Base-by-base conservation (phyloP, 2,113 vertebrate species). In the Larimichthys crocea region DNA sequence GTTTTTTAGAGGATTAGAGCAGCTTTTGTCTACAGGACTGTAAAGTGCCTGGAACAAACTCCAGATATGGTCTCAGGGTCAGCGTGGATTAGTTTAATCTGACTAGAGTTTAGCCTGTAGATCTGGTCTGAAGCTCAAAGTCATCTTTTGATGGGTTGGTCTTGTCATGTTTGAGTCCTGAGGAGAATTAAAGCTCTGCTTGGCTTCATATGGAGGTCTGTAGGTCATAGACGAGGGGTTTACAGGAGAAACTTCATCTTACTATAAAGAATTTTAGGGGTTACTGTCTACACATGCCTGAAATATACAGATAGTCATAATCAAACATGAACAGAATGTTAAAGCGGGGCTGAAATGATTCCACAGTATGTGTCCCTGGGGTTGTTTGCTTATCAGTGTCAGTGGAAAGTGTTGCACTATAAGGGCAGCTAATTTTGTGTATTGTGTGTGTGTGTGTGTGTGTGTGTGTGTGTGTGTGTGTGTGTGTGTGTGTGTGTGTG, bases 331-430 rank as follows among this genome's bases (percentile, higher is more conserved):
- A 57, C 24, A 56, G 57, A 76, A 72, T 79, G 71, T 52, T 72
- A 61, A 80, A 53, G 66, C 26, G 35, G 26, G 15, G 64, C 68
- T 76, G 52, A 68, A 73, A 64, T 53, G 59, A 85, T 72, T 60
- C 46, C 10, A 26, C 0, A 8, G 35, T 9, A 9, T 40, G 3
- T 68, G 69, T 24, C 80, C 86, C 83, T 7, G 2, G 52, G 76
- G 68, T 35, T 71, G 72, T 86, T 86, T 80, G 71, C 82, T 90
- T 91, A 90, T 92, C 90, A 52, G 73, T 84, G 88, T 77, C 79
- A 89, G 85, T 89, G 88, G 90, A 93, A 92, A 91, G 86, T 91
- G 89, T 91, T 91, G 90, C 88, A 82, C 85, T 90, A 49, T 16
- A 20, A 86, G 89, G 92, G 79, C 88, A 91, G 73, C 50, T 69